A percentile compares a stretch with the other conserved stretches of the same genome.
phyloP scores from a whole-genome alignment of 2,113 vertebrate species.

The Caretta caretta region DNA sequence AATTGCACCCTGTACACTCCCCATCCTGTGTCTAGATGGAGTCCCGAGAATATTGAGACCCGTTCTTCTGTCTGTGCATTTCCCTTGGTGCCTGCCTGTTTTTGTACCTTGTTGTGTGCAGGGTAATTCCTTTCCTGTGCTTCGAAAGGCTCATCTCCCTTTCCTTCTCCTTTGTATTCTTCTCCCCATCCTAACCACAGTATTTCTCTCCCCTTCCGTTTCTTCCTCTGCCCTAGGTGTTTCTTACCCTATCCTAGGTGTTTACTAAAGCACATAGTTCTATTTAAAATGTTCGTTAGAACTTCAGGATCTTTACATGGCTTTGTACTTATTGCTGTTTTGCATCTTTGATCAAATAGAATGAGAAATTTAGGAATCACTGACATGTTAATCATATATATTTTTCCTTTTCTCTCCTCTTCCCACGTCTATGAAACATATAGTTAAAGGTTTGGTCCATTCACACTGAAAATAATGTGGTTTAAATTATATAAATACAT shows the following conservation, averaged over 20 bases:
- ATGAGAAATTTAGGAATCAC: not conserved
- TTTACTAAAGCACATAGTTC: not conserved
- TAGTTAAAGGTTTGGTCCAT: not conserved
- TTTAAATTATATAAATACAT: not conserved
- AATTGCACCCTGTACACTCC: not conserved
- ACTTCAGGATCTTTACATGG: rapidly evolving
- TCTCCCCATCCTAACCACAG: not conserved
- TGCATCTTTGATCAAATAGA: rapidly evolving
- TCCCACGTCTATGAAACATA: not conserved
- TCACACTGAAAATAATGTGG: not conserved
- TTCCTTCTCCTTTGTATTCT: not conserved
- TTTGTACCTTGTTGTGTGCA: not conserved
- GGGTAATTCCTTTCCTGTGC: not conserved
- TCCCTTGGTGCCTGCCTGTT: not conserved
- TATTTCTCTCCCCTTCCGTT: not conserved
- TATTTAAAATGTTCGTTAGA: rapidly evolving
- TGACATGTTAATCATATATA: not conserved
- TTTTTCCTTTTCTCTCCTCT: not conserved
- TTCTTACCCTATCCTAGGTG: not conserved
- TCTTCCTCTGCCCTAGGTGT: not conserved
- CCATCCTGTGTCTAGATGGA: no score
- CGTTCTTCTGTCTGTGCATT: not conserved
- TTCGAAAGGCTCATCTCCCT: not conserved
- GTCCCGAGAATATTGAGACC: no score
- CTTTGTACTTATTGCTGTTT: rapidly evolving